Conservation (phyloP, 2,113 vertebrate genomes). For the Thalassoma bifasciatum region DNA sequence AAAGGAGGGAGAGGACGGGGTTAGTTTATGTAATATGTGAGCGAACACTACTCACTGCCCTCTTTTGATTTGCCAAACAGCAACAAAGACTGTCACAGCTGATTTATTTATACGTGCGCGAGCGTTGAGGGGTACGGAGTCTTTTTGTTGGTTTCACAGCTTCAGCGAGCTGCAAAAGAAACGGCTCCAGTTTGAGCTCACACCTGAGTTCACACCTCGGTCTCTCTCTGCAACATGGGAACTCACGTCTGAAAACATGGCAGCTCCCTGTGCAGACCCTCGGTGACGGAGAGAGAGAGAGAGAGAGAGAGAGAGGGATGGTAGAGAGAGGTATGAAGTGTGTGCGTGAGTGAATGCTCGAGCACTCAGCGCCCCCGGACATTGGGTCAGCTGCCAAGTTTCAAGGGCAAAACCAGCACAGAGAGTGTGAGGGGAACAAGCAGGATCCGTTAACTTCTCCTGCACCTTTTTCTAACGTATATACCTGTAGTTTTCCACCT, state of each 20-base stretch:
- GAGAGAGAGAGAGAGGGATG: constrained; percentile 5
- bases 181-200: background rate
- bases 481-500: background rate
- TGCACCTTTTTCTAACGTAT: background rate
- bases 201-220: background rate
- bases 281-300: background rate
- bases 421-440: background rate
- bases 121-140: constrained; percentile 3
- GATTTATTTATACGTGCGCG: constrained; percentile 40
- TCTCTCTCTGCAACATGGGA: constrained; percentile 3
- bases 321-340: constrained; percentile 17
- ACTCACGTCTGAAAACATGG: background rate
- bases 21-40: constrained; percentile 55
- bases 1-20: background rate
- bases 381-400: constrained; percentile 19
- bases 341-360: constrained; percentile 10
- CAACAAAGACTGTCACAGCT: constrained; percentile 57
- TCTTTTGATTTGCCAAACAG: constrained; percentile 54
- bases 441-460: background rate
- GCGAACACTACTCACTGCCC: constrained; percentile 46
- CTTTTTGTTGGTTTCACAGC: background rate
- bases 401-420: constrained; percentile 38
- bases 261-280: constrained; percentile 1
- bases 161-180: background rate
- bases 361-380: background rate